Evolutionary conservation across 2,797 vertebrate genomes (phyloP).

Genomic region (Chrosomus eos): DNA sequence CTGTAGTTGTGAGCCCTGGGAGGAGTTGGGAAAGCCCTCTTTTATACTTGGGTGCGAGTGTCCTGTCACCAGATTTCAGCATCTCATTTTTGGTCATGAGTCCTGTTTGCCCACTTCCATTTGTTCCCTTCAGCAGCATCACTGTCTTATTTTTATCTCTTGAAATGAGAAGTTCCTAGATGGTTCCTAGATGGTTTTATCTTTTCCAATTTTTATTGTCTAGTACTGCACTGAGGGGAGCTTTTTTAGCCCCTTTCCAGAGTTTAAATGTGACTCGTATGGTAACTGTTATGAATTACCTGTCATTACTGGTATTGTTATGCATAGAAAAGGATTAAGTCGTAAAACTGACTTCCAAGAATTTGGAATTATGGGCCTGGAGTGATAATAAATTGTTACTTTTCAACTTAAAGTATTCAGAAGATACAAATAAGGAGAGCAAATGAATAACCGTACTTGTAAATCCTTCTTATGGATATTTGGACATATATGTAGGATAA

Average conservation of each 20-base stretch:
- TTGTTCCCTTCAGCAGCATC: conserved; percentile 63
- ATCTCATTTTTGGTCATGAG: conserved; percentile 72
- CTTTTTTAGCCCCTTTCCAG: not conserved
- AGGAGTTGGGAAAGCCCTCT: conserved; percentile 43
- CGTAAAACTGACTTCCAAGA: not conserved
- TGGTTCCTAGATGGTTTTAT: not conserved
- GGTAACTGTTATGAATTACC: not conserved
- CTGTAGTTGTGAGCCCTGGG: conserved; percentile 66
- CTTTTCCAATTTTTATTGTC: not conserved
- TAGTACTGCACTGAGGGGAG: not conserved
- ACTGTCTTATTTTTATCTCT: conserved; percentile 60
- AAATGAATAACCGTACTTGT: not conserved
- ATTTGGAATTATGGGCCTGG: not conserved
- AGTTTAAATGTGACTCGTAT: not conserved
- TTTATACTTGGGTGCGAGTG: conserved; percentile 73
- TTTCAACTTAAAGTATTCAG: not conserved
- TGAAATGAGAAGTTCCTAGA: conserved; percentile 22
- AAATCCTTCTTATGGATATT: conserved; percentile 41
- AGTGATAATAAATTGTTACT: not conserved
- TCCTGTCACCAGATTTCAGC: conserved; percentile 56
- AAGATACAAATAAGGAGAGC: not conserved
- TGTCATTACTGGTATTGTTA: not conserved
- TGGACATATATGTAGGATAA: conserved; percentile 2
- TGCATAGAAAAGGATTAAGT: not conserved
- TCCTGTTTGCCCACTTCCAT: conserved; percentile 61